Base-by-base conservation (phyloP, 2,888 invertebrate genomes). In the Cryptocheilus praepositus region DNA sequence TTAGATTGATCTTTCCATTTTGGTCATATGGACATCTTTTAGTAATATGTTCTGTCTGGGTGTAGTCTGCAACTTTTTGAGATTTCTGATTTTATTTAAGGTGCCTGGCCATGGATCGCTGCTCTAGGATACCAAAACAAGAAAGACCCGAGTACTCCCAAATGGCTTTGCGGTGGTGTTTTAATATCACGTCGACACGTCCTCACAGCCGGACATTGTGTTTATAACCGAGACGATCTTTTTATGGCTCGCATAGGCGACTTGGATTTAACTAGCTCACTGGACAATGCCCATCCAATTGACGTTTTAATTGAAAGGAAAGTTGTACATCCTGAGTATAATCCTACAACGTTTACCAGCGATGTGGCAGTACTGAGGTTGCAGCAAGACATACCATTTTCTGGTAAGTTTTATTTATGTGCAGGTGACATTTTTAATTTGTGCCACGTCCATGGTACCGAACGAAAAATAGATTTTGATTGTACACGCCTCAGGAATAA, bases 31-130 rank as follows among this genome's bases (percentile, higher is more conserved):
- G n/a, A n/a, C n/a, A n/a, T n/a, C n/a, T n/a, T n/a, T n/a, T n/a
- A n/a, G n/a, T n/a, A n/a, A n/a, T n/a, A n/a, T n/a, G n/a, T n/a
- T n/a, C n/a, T n/a, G n/a, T n/a, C n/a, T n/a, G n/a, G n/a, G n/a
- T n/a, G n/a, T n/a, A n/a, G n/a, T n/a, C n/a, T n/a, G n/a, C n/a
- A n/a, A n/a, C n/a, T 21, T 36, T 52, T 25, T 56, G 18, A 45
- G 43, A 59, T 22, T 61, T 18, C 3, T 36, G 46, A 4, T 58
- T 19, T 36, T 58, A 19, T 74, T 73, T 44, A 68, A 93, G 95
- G 94, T 19, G 92, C 93, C 59, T 95, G 95, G 92, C 96, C 96
- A 0, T 96, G 95, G 95, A 91, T 95, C 77, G 93, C 92, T 0
- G 91, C 93, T 2, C 89, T 96, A 45, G 96, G 95, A 0, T 96